These are phyloP conservation scores for Saccostrea glomerata DNA, from an alignment of 1,140 invertebrate species.

Conservation along the genomic window DNA sequence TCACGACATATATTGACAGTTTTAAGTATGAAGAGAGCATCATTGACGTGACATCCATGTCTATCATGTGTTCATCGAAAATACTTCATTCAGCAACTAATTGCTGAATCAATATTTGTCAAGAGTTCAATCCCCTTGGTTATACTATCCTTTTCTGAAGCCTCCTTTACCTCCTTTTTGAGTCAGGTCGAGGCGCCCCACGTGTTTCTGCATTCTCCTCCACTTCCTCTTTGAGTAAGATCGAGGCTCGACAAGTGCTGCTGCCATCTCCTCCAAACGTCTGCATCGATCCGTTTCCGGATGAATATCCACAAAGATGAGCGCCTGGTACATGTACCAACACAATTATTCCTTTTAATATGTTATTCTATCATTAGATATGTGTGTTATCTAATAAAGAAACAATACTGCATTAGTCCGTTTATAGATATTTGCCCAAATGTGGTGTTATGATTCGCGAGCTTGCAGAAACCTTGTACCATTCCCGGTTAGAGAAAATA, in stretches of 20 bases:
- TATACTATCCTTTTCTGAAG: background rate
- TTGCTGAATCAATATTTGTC: slow-evolving; percentile 12
- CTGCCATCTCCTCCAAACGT: background rate
- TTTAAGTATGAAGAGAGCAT: no score
- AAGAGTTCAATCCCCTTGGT: background rate
- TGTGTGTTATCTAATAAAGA: background rate
- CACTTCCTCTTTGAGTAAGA: no score
- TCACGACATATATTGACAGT: no score
- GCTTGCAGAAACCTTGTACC: background rate
- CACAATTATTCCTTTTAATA: background rate
- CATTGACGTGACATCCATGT: no score
- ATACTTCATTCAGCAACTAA: background rate
- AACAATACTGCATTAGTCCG: background rate
- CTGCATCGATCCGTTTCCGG: background rate
- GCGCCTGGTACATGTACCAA: background rate
- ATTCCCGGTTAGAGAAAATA: background rate
- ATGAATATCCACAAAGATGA: slow-evolving; percentile 8
- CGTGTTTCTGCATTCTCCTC: background rate
- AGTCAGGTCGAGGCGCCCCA: background rate
- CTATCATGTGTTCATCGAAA: background rate
- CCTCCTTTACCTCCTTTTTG: background rate
- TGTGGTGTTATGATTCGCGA: background rate
- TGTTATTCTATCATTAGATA: background rate
- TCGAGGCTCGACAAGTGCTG: no score
- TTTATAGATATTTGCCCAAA: background rate